Evolutionary conservation across 2,888 invertebrate genomes (phyloP).

Genomic region (Anarsia innoxiella): DNA sequence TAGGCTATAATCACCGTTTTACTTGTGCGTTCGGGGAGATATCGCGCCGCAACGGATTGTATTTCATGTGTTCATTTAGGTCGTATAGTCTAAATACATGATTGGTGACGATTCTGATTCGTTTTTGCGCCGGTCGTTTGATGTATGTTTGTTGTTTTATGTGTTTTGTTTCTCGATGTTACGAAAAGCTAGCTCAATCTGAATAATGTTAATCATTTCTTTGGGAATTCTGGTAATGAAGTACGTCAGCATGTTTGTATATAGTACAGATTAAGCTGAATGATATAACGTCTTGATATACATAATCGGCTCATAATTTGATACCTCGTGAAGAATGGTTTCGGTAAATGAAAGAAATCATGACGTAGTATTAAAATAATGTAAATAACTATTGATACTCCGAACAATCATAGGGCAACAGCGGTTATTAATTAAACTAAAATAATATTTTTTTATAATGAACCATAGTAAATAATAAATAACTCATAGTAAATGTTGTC

Average conservation of each 20-base stretch:
- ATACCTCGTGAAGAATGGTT: no score
- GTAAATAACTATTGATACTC: slow-evolving; percentile 4
- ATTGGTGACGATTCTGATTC: slow-evolving; percentile 49
- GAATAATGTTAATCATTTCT: slow-evolving; percentile 74
- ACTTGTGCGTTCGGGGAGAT: slow-evolving; percentile 36
- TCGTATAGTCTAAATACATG: slow-evolving; percentile 66
- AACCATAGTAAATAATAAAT: background rate
- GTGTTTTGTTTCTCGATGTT: slow-evolving; percentile 66
- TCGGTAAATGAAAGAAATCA: slow-evolving; percentile 4
- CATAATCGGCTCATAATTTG: background rate
- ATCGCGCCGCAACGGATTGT: slow-evolving; percentile 55
- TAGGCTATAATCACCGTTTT: slow-evolving; percentile 49
- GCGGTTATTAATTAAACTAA: slow-evolving; percentile 1
- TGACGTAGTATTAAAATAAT: no score
- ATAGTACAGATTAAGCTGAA: slow-evolving; percentile 25
- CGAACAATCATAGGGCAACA: slow-evolving; percentile 7
- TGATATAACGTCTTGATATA: slow-evolving; percentile 16
- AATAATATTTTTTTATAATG: slow-evolving; percentile 4
- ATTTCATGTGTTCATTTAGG: slow-evolving; percentile 74
- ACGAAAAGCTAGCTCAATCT: slow-evolving; percentile 56
- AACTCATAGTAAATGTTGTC: no score
- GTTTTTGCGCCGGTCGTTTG: slow-evolving; percentile 52
- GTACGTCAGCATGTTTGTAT: slow-evolving; percentile 26
- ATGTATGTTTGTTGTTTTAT: slow-evolving; percentile 68
- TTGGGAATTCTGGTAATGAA: slow-evolving; percentile 46